Evolutionary conservation across 1,140 invertebrate genomes (phyloP), one percentile per base, ranked within the genome.

Genomic region (Aphelinus atriplicis): DNA sequence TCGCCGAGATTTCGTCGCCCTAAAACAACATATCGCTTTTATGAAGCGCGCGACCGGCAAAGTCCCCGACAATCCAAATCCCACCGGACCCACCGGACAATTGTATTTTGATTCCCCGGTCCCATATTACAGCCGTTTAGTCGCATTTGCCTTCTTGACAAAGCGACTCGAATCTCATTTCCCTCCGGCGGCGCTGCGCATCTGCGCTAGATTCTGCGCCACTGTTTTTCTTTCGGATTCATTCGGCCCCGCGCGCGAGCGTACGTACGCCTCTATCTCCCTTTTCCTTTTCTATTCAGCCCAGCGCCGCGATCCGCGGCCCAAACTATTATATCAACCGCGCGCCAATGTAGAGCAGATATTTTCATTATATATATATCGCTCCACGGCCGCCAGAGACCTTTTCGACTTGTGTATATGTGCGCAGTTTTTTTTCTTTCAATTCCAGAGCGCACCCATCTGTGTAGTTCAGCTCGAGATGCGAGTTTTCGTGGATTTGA

Each of bases 91-190:
- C 58, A n/a, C 61, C 65, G 79, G 72, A 86, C 84, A 84, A 86
- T 84, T 81, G 80, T 84, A 84, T 84, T 86, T 85, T 84, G 81
- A 87, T 87, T 85, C 78, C 26, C 56, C 53, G 78, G 79, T 80
- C 82, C 80, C 78, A 75, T 55, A 86, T 87, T 87, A 85, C 81
- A 82, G 79, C 77, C 82, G 84, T 85, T 87, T 86, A 85, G 81
- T 64, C 78, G 78, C 78, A 80, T 85, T 87, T 87, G 85, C 86
- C 86, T 88, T 87, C 80, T 86, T 87, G 85, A 87, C 86, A 87
- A 86, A 82, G 83, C 85, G 83, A 87, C 85, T 84, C 77, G 81
- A 81, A 81, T 84, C 80, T 83, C 70, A 80, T 78, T 56, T 63
- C 61, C 26, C 78, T 79, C 71, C 48, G 67, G 71, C 61, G 45